Base-by-base conservation (phyloP, 2,888 invertebrate species). In the Philereme vetulata region DNA sequence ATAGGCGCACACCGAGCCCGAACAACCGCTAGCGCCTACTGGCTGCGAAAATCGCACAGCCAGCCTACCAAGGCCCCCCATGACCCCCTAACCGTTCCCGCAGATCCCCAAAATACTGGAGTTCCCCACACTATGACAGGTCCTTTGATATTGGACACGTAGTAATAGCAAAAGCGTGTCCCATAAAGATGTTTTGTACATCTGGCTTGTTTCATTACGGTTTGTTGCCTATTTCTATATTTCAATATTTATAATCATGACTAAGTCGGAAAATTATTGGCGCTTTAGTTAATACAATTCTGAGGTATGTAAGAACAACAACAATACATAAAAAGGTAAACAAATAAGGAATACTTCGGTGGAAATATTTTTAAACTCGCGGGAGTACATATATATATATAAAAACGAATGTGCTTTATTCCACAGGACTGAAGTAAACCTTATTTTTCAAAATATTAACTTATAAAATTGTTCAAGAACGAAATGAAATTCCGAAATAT, bases 181-280 rank as follows among this genome's bases (percentile, higher is more conserved):
- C 77, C 85, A 86, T 87, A 88, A 87, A 87, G 86, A 86, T 87
- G 83, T 86, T 85, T 83, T 84, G 83, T 85, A 85, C 86, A 86
- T 87, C 86, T 85, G 86, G 85, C 81, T 84, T 86, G 83, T 87
- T 86, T 87, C 87, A 87, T 87, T 85, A 84, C 78, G 75, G 74
- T 71, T 66, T 64, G 72, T 67, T 70, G 71, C 71, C 73, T 73
- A 74, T 70, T 75, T 72, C 72, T 72, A 75, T 76, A 79, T 70
- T 75, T 72, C 72, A 73, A 75, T 76, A 79, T 77, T 75, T 76
- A 78, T 75, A 72, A 36, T 69, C 65, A 70, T 65, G 56, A 60
- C 64, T 61, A 69, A 70, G 66, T 70, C 66, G 48, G 62, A 56
- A 72, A 78, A 69, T 78, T 75, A 74, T 65, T 58, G 61, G 60